Base-by-base conservation (phyloP, 2,113 vertebrate genomes). In the Tylochromis polylepis region DNA sequence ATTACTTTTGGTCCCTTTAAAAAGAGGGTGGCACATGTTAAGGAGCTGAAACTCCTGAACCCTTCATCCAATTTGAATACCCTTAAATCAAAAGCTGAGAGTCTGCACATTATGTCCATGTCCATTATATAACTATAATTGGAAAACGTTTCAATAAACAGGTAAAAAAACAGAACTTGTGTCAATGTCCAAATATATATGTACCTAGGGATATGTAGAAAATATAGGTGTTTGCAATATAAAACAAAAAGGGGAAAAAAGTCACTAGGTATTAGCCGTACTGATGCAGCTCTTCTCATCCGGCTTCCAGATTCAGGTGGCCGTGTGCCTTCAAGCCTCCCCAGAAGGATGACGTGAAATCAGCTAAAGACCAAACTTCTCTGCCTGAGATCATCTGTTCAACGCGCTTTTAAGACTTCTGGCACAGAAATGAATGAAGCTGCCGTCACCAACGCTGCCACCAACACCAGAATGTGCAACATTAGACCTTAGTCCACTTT, bases 371-470 rank as follows among this genome's bases (percentile, higher is more conserved):
- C 2, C 77, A 84, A 51, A 51, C 3, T 1, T 84, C 43, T 15
- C 12, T 58, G 22, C 56, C 65, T 31, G 80, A 93, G n/a, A 14
- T 93, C 80, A 81, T 93, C 85, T 87, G 84, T 55, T 41, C 81
- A 24, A 87, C 85, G 49, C 22, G 1, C 8, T 77, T 94, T 57
- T 94, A 81, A 87, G 12, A 80, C 46, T 34, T 15, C 15, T 3
- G 41, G 29, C 3, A 75, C 15, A 75, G 22, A 75, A 75, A 75
- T 46, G 22, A 49, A 6, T 15, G 12, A 56, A 27, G 34, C n/a
- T 24, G 18, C 18, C 46, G 29, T 14, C 34, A 56, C 67, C 31
- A 43, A 56, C 8, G 1, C 12, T 24, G 16, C 77, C n/a, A 67
- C 43, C 14, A 24, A 27, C 38, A 70, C 22, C 43, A 18, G 15